Conservation (phyloP, 2,797 vertebrate species). For the Acestrorhynchus altus region DNA sequence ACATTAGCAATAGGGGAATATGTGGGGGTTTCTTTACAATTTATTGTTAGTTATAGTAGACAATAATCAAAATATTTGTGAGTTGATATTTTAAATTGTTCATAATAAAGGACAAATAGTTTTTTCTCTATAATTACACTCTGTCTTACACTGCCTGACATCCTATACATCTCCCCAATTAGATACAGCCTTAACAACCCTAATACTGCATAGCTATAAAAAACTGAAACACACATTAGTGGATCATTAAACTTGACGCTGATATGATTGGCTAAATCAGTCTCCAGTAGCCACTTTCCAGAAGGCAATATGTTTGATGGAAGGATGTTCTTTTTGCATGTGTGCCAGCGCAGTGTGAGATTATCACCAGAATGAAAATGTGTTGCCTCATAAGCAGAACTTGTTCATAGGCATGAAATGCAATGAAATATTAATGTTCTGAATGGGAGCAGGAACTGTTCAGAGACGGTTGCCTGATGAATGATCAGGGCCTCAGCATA, state of each 20-base stretch:
- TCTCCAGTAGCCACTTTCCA: slow-evolving; percentile 17
- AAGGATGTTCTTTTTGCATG: slow-evolving; percentile 42
- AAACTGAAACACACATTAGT: slow-evolving; percentile 30
- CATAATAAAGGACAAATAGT: neutral
- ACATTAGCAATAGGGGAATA: no score
- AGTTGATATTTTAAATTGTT: no score
- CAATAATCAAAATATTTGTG: no score
- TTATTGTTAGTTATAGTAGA: no score
- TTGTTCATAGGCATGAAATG: slow-evolving; percentile 57
- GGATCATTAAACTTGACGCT: slow-evolving; percentile 24
- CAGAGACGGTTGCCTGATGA: slow-evolving; percentile 79
- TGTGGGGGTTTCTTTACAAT: no score
- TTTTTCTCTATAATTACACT: neutral
- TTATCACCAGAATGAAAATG: slow-evolving; percentile 53
- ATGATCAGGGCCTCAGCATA: slow-evolving; percentile 78
- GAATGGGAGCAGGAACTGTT: slow-evolving; percentile 77
- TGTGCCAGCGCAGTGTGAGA: slow-evolving; percentile 42
- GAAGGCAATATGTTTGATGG: slow-evolving; percentile 42
- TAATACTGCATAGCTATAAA: slow-evolving; percentile 26
- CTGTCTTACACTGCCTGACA: neutral
- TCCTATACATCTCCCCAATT: neutral
- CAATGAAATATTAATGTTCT: slow-evolving; percentile 81
- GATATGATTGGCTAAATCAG: slow-evolving; percentile 32
- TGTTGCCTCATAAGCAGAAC: slow-evolving; percentile 70
- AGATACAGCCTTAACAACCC: neutral